Evolutionary conservation across 2,888 invertebrate genomes (phyloP).

Genomic region (Caenorhabditis uteleia): DNA sequence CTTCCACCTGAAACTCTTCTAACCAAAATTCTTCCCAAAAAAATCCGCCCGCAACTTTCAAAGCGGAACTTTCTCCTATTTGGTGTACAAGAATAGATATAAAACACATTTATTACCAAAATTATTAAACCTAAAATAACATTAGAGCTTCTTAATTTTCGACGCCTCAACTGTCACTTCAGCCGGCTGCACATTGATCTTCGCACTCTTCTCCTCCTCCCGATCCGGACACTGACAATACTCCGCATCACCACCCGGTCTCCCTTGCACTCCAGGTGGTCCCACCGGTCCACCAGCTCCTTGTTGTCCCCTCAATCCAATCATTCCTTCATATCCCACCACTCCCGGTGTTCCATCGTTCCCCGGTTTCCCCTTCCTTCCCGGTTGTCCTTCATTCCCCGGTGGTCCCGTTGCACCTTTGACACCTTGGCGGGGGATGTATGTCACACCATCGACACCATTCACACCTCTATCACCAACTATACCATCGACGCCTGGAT

Average conservation of each 20-base stretch:
- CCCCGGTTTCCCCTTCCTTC: conserved; percentile 31
- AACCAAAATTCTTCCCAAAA: too few species aligned
- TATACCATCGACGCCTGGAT: conserved; percentile 33
- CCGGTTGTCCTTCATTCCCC: conserved; percentile 44
- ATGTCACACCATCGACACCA: conserved; percentile 41
- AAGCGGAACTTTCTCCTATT: too few species aligned
- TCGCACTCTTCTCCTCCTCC: conserved; percentile 14
- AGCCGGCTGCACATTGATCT: conserved; percentile 9
- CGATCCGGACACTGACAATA: conserved; percentile 40
- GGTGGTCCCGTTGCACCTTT: conserved; percentile 39
- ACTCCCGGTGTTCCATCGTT: conserved; percentile 14
- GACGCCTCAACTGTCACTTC: too few species aligned
- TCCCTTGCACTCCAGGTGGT: conserved; percentile 25
- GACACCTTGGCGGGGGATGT: conserved; percentile 36
- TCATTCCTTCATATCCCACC: conserved; percentile 32
- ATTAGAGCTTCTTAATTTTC: conserved; percentile 8
- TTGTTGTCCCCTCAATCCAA: conserved; percentile 31
- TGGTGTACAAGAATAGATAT: too few species aligned
- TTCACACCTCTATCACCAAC: conserved; percentile 39
- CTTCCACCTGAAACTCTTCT: too few species aligned
- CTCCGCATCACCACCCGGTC: conserved; percentile 30
- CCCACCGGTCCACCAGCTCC: conserved; percentile 20
- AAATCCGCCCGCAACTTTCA: too few species aligned
- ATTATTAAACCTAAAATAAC: conserved; percentile 11
- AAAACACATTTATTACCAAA: conserved; percentile 5